Evolutionary conservation across 30 jellyfish, hydroid and myxozoan genomes (phyloP), one percentile per base, ranked within the genome.

Genomic region (Hydractinia symbiolongicarpus): DNA sequence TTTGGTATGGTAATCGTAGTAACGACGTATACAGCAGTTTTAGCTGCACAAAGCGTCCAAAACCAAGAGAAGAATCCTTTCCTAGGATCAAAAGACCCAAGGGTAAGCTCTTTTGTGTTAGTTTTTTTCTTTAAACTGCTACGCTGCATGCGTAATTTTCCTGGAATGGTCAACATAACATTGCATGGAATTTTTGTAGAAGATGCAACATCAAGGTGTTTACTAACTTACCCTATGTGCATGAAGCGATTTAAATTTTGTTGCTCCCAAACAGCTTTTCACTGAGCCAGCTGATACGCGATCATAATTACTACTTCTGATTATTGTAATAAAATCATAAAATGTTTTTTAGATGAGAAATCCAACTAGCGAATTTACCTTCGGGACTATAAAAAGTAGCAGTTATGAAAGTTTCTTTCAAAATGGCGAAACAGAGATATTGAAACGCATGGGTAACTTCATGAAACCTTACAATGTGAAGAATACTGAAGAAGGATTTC

Each of bases 1-100:
- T 90, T 90, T 78, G 93, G 94, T 21, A 90, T 90, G 97, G 97
- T 90, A 53, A 79, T 90, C 50, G 73, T 82, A 64, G 93, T 90
- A 91, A 90, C 96, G n/a, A 89, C 97, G 8, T 90, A 90, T 70
- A 90, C 97, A 8, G 97, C 97, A 15, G 89, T 82, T 50, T 77
- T 90, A 11, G 93, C 97, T 5, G 97, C 95, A 9, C 74, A 86
- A 10, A 82, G 60, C 8, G 93, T 90, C 55, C 89, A 53, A 54
- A 81, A 78, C 51, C 94, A 79, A 56, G 95, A 90, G 53, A 66
- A 67, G 40, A 73, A 90, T 54, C 95, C 95, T 4, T 90, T 90
- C 74, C 58, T 49, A 54, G 97, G 97, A 40, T 60, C 87, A 44
- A 77, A 82, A 19, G 97, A 90, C 77, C 81, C 54, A 56, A 75